Conservation (phyloP, 2,888 invertebrate genomes). For the Eledona agricola region DNA sequence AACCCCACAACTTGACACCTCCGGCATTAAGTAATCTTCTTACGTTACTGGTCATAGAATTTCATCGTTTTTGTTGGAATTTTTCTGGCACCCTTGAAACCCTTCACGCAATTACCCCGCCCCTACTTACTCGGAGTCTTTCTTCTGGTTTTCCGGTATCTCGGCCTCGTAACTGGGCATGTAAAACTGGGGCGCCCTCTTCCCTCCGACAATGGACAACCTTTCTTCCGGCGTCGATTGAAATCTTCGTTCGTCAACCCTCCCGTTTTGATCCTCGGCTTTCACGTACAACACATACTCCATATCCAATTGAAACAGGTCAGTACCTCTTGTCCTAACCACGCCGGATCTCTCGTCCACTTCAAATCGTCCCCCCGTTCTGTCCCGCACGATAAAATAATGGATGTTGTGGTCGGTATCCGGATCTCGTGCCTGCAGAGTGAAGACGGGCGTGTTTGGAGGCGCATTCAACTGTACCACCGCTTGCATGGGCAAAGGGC, state of each 20-base stretch:
- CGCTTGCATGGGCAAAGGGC: slow-evolving; percentile 96
- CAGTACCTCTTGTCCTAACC: slow-evolving; percentile 89
- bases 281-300: slow-evolving; percentile 96
- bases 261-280: slow-evolving; percentile 94
- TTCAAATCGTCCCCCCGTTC: slow-evolving; percentile 73
- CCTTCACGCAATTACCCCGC: background rate
- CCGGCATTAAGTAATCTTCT: too few species aligned
- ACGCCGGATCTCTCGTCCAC: slow-evolving; percentile 89
- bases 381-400: slow-evolving; percentile 93
- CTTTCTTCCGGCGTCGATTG: slow-evolving; percentile 93
- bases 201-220: slow-evolving; percentile 95
- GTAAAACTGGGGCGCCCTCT: slow-evolving; percentile 97
- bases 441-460: slow-evolving; percentile 95
- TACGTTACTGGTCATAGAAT: too few species aligned
- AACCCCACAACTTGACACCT: too few species aligned
- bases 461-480: slow-evolving; percentile 96
- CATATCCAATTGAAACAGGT: slow-evolving; percentile 93
- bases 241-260: slow-evolving; percentile 88
- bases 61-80: too few species aligned
- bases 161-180: slow-evolving; percentile 94
- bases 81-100: background rate
- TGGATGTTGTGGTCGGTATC: slow-evolving; percentile 96
- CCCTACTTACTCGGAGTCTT: slow-evolving; percentile 90
- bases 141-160: slow-evolving; percentile 96
- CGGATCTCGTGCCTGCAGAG: slow-evolving; percentile 96